Base-by-base conservation (phyloP, 2,888 invertebrate species). In the Physocephala rufipes region DNA sequence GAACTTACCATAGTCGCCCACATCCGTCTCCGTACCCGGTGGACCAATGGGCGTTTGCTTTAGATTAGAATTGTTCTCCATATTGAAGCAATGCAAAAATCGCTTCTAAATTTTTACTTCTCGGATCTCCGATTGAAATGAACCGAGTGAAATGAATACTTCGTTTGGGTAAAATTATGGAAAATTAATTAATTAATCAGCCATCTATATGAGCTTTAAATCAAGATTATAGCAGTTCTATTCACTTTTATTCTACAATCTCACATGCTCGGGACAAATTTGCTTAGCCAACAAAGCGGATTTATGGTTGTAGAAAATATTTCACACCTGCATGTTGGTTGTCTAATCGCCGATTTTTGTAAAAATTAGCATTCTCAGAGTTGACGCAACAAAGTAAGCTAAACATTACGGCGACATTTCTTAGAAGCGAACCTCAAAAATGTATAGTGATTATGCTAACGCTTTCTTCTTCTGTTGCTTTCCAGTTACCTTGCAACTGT, bases 1-100 rank as follows among this genome's bases (percentile, higher is more conserved):
- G 13, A 21, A 74, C 76, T 70, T 74, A 79, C 81, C 78, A 71
- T 76, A 77, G 15, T 79, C 80, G 13, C 59, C 76, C 1, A 75
- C 70, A 74, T 81, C 81, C 64, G 75, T 78, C 72, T 85, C 86
- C 7, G 81, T 82, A 45, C 85, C 85, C 67, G 86, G 85, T 19
- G 85, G 85, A 4, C 85, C 85, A 64, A 84, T 85, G 3, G 78
- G 66, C 7, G 80, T 79, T 70, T 82, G 83, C 73, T 81, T 82
- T 16, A 82, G 72, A 66, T 78, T 78, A 61, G 80, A 76, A 21
- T 82, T 82, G 62, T 82, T 86, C 62, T 86, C 85, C 86, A 86
- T 86, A 64, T 76, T 80, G 70, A 36, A 36, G 36, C 49, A 49
- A 49, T 49, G n/a, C n/a, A 49, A 4, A 49, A n/a, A 49, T 12